Conservation (phyloP, 2,888 invertebrate species). For the Endomychus coccineus region DNA sequence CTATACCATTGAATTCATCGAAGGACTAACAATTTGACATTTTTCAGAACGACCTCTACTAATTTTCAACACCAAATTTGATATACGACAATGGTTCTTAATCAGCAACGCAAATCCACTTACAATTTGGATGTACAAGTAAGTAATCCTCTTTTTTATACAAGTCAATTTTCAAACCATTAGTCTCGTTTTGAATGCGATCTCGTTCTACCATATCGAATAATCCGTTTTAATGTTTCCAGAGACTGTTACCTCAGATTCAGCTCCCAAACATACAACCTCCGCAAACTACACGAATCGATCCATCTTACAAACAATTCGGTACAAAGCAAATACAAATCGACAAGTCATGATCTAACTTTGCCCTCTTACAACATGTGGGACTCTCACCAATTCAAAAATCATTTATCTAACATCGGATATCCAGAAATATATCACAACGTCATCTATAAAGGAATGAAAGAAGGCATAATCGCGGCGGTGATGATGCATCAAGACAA, state of each 20-base stretch:
- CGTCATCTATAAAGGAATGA: conserved; percentile 71
- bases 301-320: conserved; percentile 85
- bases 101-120: conserved; percentile 85
- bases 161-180: no score
- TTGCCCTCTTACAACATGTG: conserved; percentile 81
- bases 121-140: conserved; percentile 90
- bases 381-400: conserved; percentile 41
- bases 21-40: no score
- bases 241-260: conserved; percentile 77
- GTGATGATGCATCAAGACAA: conserved; percentile 72
- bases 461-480: conserved; percentile 70
- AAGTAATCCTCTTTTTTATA: conserved; percentile 23
- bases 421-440: conserved; percentile 60
- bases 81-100: conserved; percentile 92
- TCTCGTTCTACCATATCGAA: no score
- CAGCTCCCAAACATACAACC: conserved; percentile 73
- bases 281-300: conserved; percentile 73
- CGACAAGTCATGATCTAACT: conserved; percentile 50
- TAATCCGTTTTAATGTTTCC: no score
- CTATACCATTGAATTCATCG: no score
- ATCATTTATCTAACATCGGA: conserved; percentile 43
- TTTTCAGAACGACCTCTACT: conserved; percentile 77
- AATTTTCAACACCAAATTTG: conserved; percentile 87
- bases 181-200: no score
- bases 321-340: conserved; percentile 69